These are phyloP conservation scores for Formica exsecta DNA, from an alignment of 1,140 invertebrate species.

Conservation along the genomic window DNA sequence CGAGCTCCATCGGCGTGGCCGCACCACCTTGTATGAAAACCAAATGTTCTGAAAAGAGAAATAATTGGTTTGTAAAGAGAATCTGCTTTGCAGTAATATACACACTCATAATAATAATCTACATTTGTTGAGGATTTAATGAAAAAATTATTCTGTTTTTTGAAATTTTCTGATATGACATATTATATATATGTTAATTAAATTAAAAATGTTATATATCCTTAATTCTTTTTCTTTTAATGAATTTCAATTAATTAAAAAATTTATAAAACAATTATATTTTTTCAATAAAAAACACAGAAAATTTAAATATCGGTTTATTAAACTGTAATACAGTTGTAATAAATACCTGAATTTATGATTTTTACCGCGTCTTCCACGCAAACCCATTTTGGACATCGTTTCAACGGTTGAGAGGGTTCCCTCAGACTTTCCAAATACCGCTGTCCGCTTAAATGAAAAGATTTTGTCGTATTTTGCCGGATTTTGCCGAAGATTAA, in stretches of 20 bases:
- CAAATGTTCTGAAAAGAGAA: slow-evolving; percentile 89
- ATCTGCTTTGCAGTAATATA: neutral
- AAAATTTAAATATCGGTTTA: neutral
- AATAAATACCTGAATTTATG: slow-evolving; percentile 80
- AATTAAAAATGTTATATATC: neutral
- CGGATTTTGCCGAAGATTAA: slow-evolving; percentile 56
- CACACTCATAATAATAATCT: neutral
- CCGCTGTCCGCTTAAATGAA: slow-evolving; percentile 64
- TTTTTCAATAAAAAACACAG: neutral
- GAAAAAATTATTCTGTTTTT: too few relatives aligned
- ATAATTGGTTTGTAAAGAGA: neutral
- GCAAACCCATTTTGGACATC: slow-evolving; percentile 82
- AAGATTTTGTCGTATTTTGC: slow-evolving; percentile 36
- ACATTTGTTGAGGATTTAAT: neutral
- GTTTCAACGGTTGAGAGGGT: slow-evolving; percentile 82
- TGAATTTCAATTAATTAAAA: neutral
- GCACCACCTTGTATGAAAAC: slow-evolving; percentile 96
- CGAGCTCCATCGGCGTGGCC: slow-evolving; percentile 92
- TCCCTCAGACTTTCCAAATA: slow-evolving; percentile 71
- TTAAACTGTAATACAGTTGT: neutral
- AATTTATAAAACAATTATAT: slow-evolving; percentile 3
- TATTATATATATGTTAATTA: neutral
- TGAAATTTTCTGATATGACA: neutral
- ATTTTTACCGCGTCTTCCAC: slow-evolving; percentile 82
- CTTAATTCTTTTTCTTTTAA: neutral